Evolutionary conservation across 2,888 invertebrate genomes (phyloP), one percentile per base, ranked within the genome.

Genomic region (Anaspis maculata): DNA sequence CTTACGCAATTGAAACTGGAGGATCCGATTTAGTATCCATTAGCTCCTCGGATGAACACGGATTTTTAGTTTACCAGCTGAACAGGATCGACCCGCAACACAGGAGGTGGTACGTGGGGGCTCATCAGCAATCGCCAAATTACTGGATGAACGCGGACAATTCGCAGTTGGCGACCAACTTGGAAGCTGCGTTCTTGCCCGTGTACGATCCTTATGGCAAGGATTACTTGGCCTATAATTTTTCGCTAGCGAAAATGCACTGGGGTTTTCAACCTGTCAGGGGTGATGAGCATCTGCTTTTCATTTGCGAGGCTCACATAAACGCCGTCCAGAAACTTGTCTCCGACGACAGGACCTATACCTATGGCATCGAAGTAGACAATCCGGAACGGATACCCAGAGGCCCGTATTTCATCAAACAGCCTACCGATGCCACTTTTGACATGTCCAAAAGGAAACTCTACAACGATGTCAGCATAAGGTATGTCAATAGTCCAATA

Each of bases 301-400:
- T 85, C 50, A 89, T 94, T 48, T 94, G 94, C 67, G 90, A 94
- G 71, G 85, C 87, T 13, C 78, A 82, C 49, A 73, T 84, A n/a
- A 71, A 75, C 41, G 73, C 76, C 44, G 68, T 89, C 37, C 77
- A 79, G 44, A 79, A 83, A 57, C 64, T 83, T 26, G 71, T 79
- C 30, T 74, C 75, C 48, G 85, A 87, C 52, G 79, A 82, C 46
- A 74, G 90, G 29, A 80, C 83, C 24, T 86, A 84, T 57, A 83
- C 85, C 25, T 95, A 91, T 66, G 94, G 94, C 0, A 61, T 89
- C 30, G 83, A 87, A 56, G 76, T 89, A 25, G 76, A 72, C 45
- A 85, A 95, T 62, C 82, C 83, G 1, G 76, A 78, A 39, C 76
- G 78, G 52, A 79, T 95, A 45, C 89, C 90, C 0, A 71, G 83